phyloP scores from a whole-genome alignment of 1,140 invertebrate species.

The Sinonovacula constricta region DNA sequence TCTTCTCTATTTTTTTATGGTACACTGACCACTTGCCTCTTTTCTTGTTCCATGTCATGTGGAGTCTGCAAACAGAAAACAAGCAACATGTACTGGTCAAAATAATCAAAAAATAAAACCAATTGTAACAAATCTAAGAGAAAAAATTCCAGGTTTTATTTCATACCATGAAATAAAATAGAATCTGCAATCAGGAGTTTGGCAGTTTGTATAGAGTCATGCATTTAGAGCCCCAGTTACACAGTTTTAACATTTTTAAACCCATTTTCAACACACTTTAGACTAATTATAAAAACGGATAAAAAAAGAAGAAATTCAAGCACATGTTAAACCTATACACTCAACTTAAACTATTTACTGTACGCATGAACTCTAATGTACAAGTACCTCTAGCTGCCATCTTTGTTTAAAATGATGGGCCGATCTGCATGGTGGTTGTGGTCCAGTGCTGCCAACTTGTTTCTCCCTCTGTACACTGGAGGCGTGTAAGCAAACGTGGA shows the following conservation, averaged over 20 bases:
- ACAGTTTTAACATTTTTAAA: neutral
- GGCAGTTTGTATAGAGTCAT: too few relatives aligned
- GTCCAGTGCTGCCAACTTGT: slow-evolving; percentile 11
- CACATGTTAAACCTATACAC: neutral
- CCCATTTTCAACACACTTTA: neutral
- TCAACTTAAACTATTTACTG: neutral
- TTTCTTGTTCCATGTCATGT: slow-evolving; percentile 9
- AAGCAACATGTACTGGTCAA: neutral
- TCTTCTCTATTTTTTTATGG: slow-evolving; percentile 9
- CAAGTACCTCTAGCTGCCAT: slow-evolving; percentile 3
- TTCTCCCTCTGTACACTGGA: slow-evolving; percentile 16
- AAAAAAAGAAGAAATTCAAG: neutral
- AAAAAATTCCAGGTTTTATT: too few relatives aligned
- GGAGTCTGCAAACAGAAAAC: slow-evolving; percentile 3
- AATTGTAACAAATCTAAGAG: neutral
- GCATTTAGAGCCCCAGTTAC: too few relatives aligned
- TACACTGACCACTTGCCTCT: slow-evolving; percentile 1
- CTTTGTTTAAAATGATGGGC: neutral
- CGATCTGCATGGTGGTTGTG: slow-evolving; percentile 4
- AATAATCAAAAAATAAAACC: neutral
- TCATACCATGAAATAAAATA: too few relatives aligned
- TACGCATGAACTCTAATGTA: neutral
- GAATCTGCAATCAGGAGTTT: too few relatives aligned
- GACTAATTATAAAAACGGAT: neutral
- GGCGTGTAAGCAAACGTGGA: slow-evolving; percentile 22